Evolutionary conservation across 2,797 vertebrate species (phyloP).

Genomic region (Apogon hyalosoma): DNA sequence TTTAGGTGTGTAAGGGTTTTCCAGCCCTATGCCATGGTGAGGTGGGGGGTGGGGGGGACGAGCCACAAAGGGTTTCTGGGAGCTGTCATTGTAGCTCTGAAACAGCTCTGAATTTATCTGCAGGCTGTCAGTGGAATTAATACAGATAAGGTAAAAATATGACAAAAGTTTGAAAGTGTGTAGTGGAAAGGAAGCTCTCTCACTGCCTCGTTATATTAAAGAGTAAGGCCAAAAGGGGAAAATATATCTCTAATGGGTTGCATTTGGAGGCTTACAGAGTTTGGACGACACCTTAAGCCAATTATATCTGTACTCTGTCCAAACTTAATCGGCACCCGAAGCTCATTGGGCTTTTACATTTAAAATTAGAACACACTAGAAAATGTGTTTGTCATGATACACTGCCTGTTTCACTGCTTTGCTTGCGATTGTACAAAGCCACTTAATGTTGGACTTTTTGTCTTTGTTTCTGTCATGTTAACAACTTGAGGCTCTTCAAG

Average conservation of each 20-base stretch:
- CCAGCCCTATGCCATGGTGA: slow-evolving; percentile 38
- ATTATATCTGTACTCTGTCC: slow-evolving; percentile 74
- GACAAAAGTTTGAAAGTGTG: slow-evolving; percentile 78
- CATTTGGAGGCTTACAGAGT: slow-evolving; percentile 69
- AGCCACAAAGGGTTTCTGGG: slow-evolving; percentile 70
- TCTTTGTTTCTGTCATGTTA: slow-evolving; percentile 69
- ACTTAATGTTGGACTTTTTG: slow-evolving; percentile 38
- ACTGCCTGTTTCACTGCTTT: slow-evolving; percentile 24
- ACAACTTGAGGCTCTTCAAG: slow-evolving; percentile 63
- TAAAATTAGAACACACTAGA: slow-evolving; percentile 49
- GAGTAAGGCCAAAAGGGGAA: slow-evolving; percentile 55
- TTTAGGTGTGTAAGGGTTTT: slow-evolving; percentile 42
- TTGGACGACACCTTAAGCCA: slow-evolving; percentile 70
- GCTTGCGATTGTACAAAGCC: slow-evolving; percentile 28
- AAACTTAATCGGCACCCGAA: slow-evolving; percentile 71
- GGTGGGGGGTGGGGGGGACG: not conserved
- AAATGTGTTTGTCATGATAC: slow-evolving; percentile 56
- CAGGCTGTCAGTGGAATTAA: slow-evolving; percentile 84
- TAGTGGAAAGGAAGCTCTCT: slow-evolving; percentile 68
- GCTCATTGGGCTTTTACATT: slow-evolving; percentile 65
- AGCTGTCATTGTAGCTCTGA: slow-evolving; percentile 76
- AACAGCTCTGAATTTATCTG: slow-evolving; percentile 83
- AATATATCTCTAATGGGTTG: slow-evolving; percentile 69
- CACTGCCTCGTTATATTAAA: slow-evolving; percentile 69
- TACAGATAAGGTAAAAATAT: slow-evolving; percentile 81